phyloP scores from a whole-genome alignment of 2,113 vertebrate species.

The Trinectes maculatus region DNA sequence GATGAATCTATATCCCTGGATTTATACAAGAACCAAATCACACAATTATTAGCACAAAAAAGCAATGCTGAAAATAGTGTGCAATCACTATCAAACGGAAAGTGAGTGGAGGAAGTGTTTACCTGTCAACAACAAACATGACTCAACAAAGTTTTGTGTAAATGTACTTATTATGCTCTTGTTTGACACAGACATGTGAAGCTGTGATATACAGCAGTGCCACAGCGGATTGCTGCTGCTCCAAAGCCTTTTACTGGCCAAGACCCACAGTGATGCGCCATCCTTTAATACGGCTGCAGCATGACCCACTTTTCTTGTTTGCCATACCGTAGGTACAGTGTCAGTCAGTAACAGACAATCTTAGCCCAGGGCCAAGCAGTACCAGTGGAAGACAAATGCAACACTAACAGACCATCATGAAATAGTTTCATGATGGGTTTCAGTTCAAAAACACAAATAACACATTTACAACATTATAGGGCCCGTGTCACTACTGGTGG shows the following conservation, averaged over 20 bases:
- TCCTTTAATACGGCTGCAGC: conserved; percentile 69
- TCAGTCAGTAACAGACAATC: conserved; percentile 45
- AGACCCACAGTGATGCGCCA: conserved; percentile 68
- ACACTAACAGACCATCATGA: conserved; percentile 34
- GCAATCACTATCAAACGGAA: not conserved
- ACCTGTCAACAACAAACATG: not conserved
- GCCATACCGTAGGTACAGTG: conserved; percentile 51
- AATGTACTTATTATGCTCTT: conserved; percentile 5
- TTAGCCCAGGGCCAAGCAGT: conserved; percentile 21
- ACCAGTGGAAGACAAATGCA: conserved; percentile 30
- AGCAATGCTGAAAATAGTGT: not conserved
- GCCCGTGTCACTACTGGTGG: not conserved
- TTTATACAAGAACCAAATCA: conserved; percentile 9
- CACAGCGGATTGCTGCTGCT: conserved; percentile 56
- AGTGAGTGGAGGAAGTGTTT: not conserved
- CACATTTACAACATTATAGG: too few relatives aligned
- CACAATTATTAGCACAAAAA: not conserved
- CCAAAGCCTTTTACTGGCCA: conserved; percentile 70
- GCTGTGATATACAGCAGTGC: conserved; percentile 38
- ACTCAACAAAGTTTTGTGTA: conserved; percentile 9
- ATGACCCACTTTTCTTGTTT: conserved; percentile 80
- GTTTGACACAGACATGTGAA: conserved; percentile 34
- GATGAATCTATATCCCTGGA: conserved; percentile 4
- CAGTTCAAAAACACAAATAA: too few relatives aligned
- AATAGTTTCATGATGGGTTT: conserved; percentile 21